Evolutionary conservation across 2,888 invertebrate genomes (phyloP).

Genomic region (Amiota communis): DNA sequence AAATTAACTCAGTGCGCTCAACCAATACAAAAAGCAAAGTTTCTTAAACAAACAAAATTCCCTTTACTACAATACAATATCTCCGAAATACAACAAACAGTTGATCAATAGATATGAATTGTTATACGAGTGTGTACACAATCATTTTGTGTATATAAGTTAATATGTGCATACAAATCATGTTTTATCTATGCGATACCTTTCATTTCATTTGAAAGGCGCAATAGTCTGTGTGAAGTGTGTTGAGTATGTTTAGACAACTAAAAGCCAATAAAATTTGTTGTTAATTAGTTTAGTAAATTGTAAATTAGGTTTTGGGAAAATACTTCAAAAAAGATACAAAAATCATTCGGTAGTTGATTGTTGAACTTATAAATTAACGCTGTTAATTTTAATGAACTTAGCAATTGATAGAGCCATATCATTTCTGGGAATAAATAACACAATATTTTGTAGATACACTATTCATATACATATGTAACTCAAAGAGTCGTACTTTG

Average conservation of each 20-base stretch:
- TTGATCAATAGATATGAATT: conserved; percentile 59
- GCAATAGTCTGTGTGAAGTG: conserved; percentile 7
- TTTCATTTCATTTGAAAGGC: conserved; percentile 39
- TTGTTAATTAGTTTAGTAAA: conserved; percentile 64
- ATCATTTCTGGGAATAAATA: no score
- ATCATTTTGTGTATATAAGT: not conserved
- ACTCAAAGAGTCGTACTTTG: no score
- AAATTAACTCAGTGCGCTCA: conserved; percentile 32
- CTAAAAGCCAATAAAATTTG: conserved; percentile 65
- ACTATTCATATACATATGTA: no score
- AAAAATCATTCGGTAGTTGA: conserved; percentile 39
- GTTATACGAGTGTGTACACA: conserved; percentile 22
- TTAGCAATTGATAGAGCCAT: conserved; percentile 35
- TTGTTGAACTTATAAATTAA: conserved; percentile 58
- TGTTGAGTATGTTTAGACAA: conserved; percentile 54
- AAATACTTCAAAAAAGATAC: conserved; percentile 48
- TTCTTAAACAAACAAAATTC: conserved; percentile 17
- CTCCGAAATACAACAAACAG: conserved; percentile 40
- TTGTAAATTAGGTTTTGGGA: conserved; percentile 65
- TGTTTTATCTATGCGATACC: conserved; percentile 33
- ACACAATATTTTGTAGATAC: no score
- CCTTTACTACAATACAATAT: conserved; percentile 26
- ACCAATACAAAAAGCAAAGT: conserved; percentile 7
- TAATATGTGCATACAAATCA: conserved; percentile 24
- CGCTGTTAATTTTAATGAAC: conserved; percentile 58